phyloP scores from a whole-genome alignment of 2,113 vertebrate species.

The Hippocampus zosterae region DNA sequence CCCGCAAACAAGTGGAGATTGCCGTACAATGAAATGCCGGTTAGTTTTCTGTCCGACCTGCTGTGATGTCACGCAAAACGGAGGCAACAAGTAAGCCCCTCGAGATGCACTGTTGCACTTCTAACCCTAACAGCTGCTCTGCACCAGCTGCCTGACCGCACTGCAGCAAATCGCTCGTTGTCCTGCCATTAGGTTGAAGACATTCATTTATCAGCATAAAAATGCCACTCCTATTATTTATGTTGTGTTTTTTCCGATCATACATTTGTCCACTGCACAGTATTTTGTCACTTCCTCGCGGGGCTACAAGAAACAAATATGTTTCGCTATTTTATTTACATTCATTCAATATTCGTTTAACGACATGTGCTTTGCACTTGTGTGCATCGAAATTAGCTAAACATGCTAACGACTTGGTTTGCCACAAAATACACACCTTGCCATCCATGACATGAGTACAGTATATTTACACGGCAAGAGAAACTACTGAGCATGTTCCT shows the following conservation, averaged over 20 bases:
- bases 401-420: too few species aligned
- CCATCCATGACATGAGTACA: too few species aligned
- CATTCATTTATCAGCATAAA: background rate
- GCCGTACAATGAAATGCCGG: constrained; percentile 5
- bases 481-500: background rate
- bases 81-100: background rate
- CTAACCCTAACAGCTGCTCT: background rate
- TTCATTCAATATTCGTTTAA: too few species aligned
- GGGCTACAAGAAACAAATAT: too few species aligned
- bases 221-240: background rate
- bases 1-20: background rate
- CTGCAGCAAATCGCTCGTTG: background rate
- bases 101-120: background rate
- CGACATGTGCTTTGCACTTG: too few species aligned
- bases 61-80: background rate
- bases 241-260: background rate
- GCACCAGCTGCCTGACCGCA: background rate
- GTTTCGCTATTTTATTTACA: too few species aligned
- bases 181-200: background rate
- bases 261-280: background rate
- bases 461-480: background rate
- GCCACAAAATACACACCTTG: too few species aligned
- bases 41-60: background rate
- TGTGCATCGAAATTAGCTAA: too few species aligned
- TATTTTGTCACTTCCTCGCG: too few species aligned